Conservation (phyloP, 1,140 invertebrate genomes). For the Pseudomyrmex sp. region DNA sequence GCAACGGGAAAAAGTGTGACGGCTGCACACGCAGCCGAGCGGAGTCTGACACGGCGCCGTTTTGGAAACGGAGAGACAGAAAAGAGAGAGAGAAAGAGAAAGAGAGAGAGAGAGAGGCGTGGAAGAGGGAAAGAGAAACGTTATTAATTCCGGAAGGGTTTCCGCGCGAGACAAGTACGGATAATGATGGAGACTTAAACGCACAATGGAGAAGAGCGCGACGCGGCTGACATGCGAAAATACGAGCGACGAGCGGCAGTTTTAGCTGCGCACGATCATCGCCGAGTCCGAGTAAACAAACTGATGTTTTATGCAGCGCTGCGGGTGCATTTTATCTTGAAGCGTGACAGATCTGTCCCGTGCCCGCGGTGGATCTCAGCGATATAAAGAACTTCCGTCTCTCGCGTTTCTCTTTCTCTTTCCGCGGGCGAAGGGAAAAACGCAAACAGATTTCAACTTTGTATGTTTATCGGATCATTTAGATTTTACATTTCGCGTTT, state of each 20-base stretch:
- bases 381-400: constrained; percentile 16
- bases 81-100: constrained; percentile 12
- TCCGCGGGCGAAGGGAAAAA: neutral
- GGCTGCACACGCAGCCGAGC: constrained; percentile 22
- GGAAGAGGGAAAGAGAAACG: neutral
- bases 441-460: constrained; percentile 10
- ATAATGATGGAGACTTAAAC: constrained; percentile 41
- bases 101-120: neutral
- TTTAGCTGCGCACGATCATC: constrained; percentile 30
- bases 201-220: constrained; percentile 34
- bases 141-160: constrained; percentile 45
- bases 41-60: constrained; percentile 33
- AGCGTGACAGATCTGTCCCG: constrained; percentile 34
- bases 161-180: constrained; percentile 53
- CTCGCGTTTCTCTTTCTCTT: neutral
- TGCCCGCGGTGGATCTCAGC: neutral
- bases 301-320: constrained; percentile 51
- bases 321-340: constrained; percentile 7
- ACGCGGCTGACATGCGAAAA: constrained; percentile 28
- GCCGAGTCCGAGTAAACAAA: constrained; percentile 42
- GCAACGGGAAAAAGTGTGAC: constrained; percentile 51
- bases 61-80: constrained; percentile 21
- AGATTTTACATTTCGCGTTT: neutral
- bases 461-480: neutral
- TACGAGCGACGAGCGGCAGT: constrained; percentile 46